Evolutionary conservation across 1,140 invertebrate genomes (phyloP).

Genomic region (Eumeta japonica): DNA sequence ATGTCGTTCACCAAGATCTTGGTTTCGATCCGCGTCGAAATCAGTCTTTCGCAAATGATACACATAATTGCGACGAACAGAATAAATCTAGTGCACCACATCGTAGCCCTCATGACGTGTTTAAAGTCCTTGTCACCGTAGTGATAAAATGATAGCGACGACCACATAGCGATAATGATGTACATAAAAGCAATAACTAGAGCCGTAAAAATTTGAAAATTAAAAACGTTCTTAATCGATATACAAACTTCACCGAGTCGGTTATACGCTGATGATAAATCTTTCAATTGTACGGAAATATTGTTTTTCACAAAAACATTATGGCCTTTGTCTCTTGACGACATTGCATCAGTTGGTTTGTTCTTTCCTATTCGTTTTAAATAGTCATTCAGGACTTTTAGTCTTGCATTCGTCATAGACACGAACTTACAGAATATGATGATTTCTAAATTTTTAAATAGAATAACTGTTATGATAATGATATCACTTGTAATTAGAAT

Average conservation of each 20-base stretch:
- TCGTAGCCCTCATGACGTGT: constrained; percentile 16
- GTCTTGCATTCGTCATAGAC: too few species aligned
- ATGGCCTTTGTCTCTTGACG: too few species aligned
- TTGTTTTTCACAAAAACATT: constrained; percentile 15
- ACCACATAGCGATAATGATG: constrained; percentile 31
- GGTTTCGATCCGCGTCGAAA: constrained; percentile 18
- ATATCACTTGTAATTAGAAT: too few species aligned
- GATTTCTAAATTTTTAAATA: too few species aligned
- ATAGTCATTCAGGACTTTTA: too few species aligned
- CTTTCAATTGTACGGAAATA: constrained; percentile 17
- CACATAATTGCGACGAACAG: constrained; percentile 24
- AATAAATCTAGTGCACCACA: constrained; percentile 23
- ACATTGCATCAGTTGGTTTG: too few species aligned
- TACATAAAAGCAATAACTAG: constrained; percentile 27
- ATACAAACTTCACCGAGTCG: constrained; percentile 21
- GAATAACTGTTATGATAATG: too few species aligned
- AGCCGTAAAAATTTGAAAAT: constrained; percentile 31
- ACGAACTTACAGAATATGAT: too few species aligned
- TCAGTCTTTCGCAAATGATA: constrained; percentile 23
- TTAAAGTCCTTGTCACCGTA: constrained; percentile 7
- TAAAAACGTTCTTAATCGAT: constrained; percentile 26
- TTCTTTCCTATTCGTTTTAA: too few species aligned
- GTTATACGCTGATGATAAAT: constrained; percentile 25
- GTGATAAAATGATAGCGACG: constrained; percentile 22
- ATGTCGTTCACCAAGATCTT: constrained; percentile 28